These are phyloP conservation scores for Temnothorax curvispinosus DNA, from an alignment of 1,140 invertebrate species.

Conservation along the genomic window DNA sequence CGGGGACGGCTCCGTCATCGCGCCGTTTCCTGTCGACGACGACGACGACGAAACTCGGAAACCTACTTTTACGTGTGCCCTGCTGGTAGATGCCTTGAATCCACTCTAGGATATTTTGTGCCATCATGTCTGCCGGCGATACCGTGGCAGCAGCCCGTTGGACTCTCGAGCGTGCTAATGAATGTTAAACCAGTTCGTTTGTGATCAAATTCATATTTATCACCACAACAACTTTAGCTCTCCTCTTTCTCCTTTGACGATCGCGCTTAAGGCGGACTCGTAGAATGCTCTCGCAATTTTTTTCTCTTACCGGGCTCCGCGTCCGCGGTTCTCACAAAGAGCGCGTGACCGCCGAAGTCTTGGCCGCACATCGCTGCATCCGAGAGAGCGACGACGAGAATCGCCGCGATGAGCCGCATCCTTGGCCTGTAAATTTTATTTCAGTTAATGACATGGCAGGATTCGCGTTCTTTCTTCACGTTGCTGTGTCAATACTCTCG, in stretches of 20 bases:
- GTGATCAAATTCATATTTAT: constrained; percentile 40
- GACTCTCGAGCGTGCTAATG: constrained; percentile 76
- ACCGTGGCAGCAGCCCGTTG: constrained; percentile 76
- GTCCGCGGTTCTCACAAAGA: constrained; percentile 65
- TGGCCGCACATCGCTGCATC: constrained; percentile 70
- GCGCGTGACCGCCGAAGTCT: constrained; percentile 72
- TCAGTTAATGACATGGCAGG: not conserved
- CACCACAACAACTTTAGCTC: not conserved
- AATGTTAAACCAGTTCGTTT: constrained; percentile 66
- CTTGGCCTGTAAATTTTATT: constrained; percentile 50
- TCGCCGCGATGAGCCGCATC: constrained; percentile 76
- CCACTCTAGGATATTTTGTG: constrained; percentile 90
- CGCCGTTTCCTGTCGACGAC: constrained; percentile 3
- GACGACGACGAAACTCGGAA: constrained; percentile 24
- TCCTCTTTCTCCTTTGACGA: not conserved
- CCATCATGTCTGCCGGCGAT: constrained; percentile 88
- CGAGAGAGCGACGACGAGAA: constrained; percentile 76
- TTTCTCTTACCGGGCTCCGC: constrained; percentile 73
- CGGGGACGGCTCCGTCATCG: not conserved
- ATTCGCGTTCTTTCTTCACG: not conserved
- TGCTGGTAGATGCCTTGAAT: constrained; percentile 89
- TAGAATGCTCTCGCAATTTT: not conserved
- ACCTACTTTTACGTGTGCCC: constrained; percentile 89
- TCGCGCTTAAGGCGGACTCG: constrained; percentile 2
- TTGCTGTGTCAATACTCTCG: constrained; percentile 1